Conservation (phyloP, 2,797 vertebrate genomes). For the Syndactyla subalaris region DNA sequence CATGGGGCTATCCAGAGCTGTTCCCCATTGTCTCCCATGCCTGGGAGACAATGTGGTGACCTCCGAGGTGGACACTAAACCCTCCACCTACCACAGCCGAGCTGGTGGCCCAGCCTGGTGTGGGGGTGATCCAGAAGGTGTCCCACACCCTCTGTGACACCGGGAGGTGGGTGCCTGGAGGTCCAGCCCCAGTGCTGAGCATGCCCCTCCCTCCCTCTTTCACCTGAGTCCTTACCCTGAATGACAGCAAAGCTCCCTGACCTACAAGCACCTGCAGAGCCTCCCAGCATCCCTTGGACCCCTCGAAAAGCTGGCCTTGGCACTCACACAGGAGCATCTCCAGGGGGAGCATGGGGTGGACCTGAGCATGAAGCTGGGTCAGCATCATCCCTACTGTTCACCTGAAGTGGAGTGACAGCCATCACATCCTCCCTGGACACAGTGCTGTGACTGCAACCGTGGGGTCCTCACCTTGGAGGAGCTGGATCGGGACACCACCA, state of each 20-base stretch:
- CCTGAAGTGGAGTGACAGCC: background rate
- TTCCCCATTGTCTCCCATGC: constrained; percentile 71
- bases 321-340: constrained; percentile 70
- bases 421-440: background rate
- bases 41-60: constrained; percentile 76
- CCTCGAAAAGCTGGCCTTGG: constrained; percentile 66
- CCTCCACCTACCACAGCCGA: constrained; percentile 59
- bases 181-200: fast-evolving
- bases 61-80: constrained; percentile 79
- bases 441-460: constrained; percentile 41
- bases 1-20: constrained; percentile 74
- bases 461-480: constrained; percentile 72
- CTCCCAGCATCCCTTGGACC: constrained; percentile 48
- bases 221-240: constrained; percentile 76
- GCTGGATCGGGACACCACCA: constrained; percentile 57
- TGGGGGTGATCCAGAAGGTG: constrained; percentile 75
- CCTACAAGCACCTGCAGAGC: constrained; percentile 75
- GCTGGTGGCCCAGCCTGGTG: constrained; percentile 62
- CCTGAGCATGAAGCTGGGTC: background rate
- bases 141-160: constrained; percentile 80
- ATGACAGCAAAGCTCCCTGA: constrained; percentile 78
- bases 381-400: background rate
- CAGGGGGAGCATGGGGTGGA: constrained; percentile 46
- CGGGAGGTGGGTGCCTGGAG: constrained; percentile 66
- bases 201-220: background rate